Base-by-base conservation (phyloP, 2,797 vertebrate genomes). In the Tokudaia muenninki region DNA sequence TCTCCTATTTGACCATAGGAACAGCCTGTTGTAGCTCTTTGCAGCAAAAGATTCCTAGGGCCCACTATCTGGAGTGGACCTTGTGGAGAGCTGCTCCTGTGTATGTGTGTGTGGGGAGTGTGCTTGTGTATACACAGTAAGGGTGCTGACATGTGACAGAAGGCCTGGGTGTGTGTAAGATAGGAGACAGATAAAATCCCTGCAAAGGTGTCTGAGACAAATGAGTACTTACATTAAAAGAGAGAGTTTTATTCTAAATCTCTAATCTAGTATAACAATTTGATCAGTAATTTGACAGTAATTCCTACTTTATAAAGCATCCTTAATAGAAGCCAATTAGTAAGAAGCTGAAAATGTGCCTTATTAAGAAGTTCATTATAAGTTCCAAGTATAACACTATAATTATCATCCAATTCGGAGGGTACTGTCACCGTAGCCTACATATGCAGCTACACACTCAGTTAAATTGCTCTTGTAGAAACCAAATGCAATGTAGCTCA, bases 271-370 rank as follows among this genome's bases (percentile, higher is more conserved):
- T 79, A 87, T 65, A 70, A 72, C 80, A 52, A 92, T 74, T 83
- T 92, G 57, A 65, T 92, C 77, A 86, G 77, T 90, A 84, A 93
- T 96, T 82, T 77, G 61, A 93, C 79, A 44, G 59, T 52, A 61
- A 91, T 97, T 97, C 96, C 52, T 81, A 95, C 72, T 90, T 92
- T 83, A 94, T 50, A 61, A 70, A 95, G 21, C n/a, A 44, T 93
- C 94, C 59, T 93, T 90, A 87, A 94, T 34, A 90, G 72, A 96
- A 41, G 74, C 21, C 86, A 94, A 77, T 50, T 65, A 80, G 88
- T 92, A 55, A 94, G 63, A 83, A 96, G 93, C 41, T 41, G 65
- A 91, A 96, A 98, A 95, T 22, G 31, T 81, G 86, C 26, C 87
- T 67, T 79, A 91, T 80, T 94, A 29, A 92, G 95, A 93, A 74